A percentile compares a stretch with the other conserved stretches of the same genome.
phyloP scores from a whole-genome alignment of 2,888 invertebrate genomes.

The Mesochorus sp. region DNA sequence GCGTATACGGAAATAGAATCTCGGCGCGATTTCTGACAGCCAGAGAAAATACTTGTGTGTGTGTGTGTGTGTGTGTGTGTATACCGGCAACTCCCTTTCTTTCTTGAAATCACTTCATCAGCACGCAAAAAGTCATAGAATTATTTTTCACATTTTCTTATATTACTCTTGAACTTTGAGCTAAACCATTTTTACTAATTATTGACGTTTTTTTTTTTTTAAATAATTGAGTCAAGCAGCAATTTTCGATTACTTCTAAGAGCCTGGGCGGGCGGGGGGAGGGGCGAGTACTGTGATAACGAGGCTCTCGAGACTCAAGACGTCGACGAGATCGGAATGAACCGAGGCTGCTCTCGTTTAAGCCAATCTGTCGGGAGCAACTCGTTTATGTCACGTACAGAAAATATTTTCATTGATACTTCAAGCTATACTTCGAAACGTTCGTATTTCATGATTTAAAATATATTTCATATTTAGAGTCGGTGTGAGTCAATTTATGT shows the following conservation, averaged over 20 bases:
- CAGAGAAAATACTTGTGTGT: too few species aligned
- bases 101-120: neutral
- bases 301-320: constrained; percentile 4
- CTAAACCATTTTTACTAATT: too few species aligned
- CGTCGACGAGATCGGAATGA: constrained; percentile 44
- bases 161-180: neutral
- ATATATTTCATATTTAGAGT: neutral
- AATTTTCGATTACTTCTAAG: too few species aligned
- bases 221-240: too few species aligned
- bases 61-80: constrained; percentile 9
- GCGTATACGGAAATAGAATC: neutral
- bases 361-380: constrained; percentile 83
- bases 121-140: neutral
- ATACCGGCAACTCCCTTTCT: constrained; percentile 61
- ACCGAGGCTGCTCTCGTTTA: constrained; percentile 76
- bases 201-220: too few species aligned
- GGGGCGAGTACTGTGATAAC: too few species aligned
- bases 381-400: constrained; percentile 35
- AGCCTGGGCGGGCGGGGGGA: too few species aligned
- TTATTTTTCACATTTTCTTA: neutral
- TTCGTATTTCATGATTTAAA: neutral
- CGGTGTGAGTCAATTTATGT: too few species aligned
- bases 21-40: constrained; percentile 19
- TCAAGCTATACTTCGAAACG: constrained; percentile 3
- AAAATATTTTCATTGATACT: constrained; percentile 44